These are phyloP conservation scores for Fissipunctia ypsillon DNA, from an alignment of 2,888 invertebrate genomes.

Conservation along the genomic window DNA sequence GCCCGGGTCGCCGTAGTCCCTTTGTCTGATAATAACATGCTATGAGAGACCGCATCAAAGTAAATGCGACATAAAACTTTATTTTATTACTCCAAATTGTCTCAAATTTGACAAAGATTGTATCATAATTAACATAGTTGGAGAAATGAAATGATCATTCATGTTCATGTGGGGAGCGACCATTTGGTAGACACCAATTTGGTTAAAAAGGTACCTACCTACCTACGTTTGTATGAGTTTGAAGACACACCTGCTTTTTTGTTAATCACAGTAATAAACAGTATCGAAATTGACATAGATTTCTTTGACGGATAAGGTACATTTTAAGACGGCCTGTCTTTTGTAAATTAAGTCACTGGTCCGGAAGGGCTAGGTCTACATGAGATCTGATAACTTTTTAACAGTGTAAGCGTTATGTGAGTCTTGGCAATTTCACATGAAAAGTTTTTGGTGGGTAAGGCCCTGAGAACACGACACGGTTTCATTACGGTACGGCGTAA, in stretches of 20 bases:
- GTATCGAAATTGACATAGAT: constrained; percentile 2
- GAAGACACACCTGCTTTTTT: constrained; percentile 42
- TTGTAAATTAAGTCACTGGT: too few species aligned
- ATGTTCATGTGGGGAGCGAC: constrained; percentile 32
- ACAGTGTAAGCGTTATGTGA: too few species aligned
- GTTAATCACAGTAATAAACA: neutral
- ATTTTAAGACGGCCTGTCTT: neutral
- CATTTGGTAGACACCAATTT: constrained; percentile 32
- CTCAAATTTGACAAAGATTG: constrained; percentile 88
- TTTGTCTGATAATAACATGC: constrained; percentile 83
- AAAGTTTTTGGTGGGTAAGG: too few species aligned
- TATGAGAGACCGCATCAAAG: constrained; percentile 84
- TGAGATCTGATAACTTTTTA: too few species aligned
- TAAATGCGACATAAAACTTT: constrained; percentile 90
- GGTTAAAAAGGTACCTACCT: neutral
- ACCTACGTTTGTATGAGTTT: constrained; percentile 14
- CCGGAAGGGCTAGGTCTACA: too few species aligned
- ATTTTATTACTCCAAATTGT: constrained; percentile 89
- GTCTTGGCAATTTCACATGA: too few species aligned
- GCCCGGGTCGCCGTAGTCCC: constrained; percentile 65
- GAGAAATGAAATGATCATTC: constrained; percentile 77
- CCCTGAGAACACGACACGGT: too few species aligned
- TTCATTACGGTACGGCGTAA: too few species aligned
- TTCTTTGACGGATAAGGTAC: neutral
- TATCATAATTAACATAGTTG: constrained; percentile 83